Evolutionary conservation across 2,797 vertebrate species (phyloP).

Genomic region (Schizothorax lantsangensis): DNA sequence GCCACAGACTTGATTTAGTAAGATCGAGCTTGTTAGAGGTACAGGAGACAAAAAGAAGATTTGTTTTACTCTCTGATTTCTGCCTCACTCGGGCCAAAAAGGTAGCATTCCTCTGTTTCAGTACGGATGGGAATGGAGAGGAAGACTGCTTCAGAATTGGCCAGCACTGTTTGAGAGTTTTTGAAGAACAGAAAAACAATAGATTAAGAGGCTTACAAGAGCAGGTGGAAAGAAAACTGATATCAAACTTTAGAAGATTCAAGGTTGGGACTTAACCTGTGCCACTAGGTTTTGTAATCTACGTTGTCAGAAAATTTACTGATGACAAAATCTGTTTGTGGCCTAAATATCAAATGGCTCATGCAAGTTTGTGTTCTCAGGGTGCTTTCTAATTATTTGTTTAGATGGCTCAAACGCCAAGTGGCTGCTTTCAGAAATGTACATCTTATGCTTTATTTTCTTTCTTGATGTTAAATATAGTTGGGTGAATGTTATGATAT

Average conservation of each 20-base stretch:
- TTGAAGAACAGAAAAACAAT: background rate
- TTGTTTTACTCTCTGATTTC: conserved; percentile 55
- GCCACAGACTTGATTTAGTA: conserved; percentile 47
- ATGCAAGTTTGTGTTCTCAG: conserved; percentile 41
- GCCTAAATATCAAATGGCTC: conserved; percentile 66
- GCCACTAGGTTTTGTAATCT: background rate
- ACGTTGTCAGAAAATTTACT: conserved; percentile 13
- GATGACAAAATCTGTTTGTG: conserved; percentile 46
- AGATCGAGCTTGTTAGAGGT: conserved; percentile 40
- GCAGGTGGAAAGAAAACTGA: background rate
- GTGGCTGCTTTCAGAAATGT: background rate
- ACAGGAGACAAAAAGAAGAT: conserved; percentile 60
- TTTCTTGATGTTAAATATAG: background rate
- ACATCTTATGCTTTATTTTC: background rate
- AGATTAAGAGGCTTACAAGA: background rate
- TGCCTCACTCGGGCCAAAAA: conserved; percentile 49
- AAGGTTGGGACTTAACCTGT: background rate
- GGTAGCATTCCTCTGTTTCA: conserved; percentile 57
- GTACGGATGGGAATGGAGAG: background rate
- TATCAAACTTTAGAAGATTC: background rate
- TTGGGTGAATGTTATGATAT: background rate
- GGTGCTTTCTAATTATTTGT: conserved; percentile 54
- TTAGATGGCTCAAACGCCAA: conserved; percentile 65
- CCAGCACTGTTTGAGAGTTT: background rate
- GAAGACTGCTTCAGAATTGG: background rate